Base-by-base conservation (phyloP, 2,888 invertebrate species). In the Aleiodes leptofemur region DNA sequence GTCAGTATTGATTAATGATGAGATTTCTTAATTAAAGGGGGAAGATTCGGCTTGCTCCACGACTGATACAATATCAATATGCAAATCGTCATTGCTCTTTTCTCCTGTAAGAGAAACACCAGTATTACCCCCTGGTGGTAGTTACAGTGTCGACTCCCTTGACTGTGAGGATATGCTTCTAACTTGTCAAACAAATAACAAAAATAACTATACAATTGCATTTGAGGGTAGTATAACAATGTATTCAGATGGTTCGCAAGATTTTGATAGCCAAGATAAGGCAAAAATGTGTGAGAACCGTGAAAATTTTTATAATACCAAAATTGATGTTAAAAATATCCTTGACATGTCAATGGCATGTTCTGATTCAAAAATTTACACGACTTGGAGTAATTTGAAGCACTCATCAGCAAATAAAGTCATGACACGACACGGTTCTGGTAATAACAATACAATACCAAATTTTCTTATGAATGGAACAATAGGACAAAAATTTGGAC, bases 151-250 rank as follows among this genome's bases (percentile, higher is more conserved):
- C 78, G 97, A 97, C 89, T 97, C 97, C 80, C 91, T 97, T 83
- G 97, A 97, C 90, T 95, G 96, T 90, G 96, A 96, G 88, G 96
- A 96, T 86, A 95, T 97, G 87, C 94, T 97, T 90, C 92, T 97
- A 81, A 97, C 97, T 79, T 97, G 97, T 90, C 95, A 96, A 90
- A 95, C 96, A 78, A 92, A 92, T 83, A 96, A 97, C 90, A 97
- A 97, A 91, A 96, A 97, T 90, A 97, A 97, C 91, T 97, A 97
- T 89, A 97, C 97, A 80, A 97, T 97, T 86, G 97, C 97, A 82
- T 97, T 97, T 86, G 97, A 97, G 91, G 97, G 96, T 86, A 96
- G 96, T 85, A 92, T 94, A 83, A 94, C 95, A 81, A 94, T 95
- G 91, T 96, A 95, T 90, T 96, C 96, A 72, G 96, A 96, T 90